Evolutionary conservation across 1,140 invertebrate genomes (phyloP), one percentile per base, ranked within the genome.

Genomic region (Apis laboriosa): DNA sequence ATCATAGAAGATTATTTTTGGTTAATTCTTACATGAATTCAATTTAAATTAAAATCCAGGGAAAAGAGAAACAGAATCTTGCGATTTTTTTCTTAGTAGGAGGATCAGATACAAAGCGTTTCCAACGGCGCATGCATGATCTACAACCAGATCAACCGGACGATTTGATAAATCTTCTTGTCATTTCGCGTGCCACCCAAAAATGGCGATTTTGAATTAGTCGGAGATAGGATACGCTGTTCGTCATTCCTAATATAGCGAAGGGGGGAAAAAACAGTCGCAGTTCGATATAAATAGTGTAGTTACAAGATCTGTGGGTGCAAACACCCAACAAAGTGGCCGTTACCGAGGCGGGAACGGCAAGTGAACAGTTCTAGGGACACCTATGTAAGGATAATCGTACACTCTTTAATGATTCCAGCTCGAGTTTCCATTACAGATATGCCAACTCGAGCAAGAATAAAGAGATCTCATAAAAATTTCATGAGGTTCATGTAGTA

Each of bases 221-320:
- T 43, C n/a, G 19, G 24, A 43, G 61, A 58, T 73, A 60, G 55
- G 70, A 15, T 77, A 53, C 49, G 71, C 70, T 64, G 49, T 28
- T 63, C 64, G 61, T 77, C 53, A 15, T 8, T 49, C 67, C 80
- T 82, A 83, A 82, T 86, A 85, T 19, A 79, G 80, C 43, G 66
- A 24, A 51, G 43, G 61, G 60, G 68, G 71, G 76, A 78, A 86
- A 53, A 56, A 82, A 77, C 56, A 3, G 9, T 55, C 28, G 77
- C 77, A 28, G 63, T 43, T 70, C 77, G 77, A 56, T 88, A 88
- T 88, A 88, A 88, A 87, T 81, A 81, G 74, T 77, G 79, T 64
- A 78, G 70, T 73, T 70, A 76, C 58, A 66, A 70, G 72, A 87
- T 89, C 78, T 86, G 81, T 84, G 77, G 84, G 74, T 84, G 80